Evolutionary conservation across 2,888 invertebrate genomes (phyloP).

Genomic region (Apomyelois bistriatella): DNA sequence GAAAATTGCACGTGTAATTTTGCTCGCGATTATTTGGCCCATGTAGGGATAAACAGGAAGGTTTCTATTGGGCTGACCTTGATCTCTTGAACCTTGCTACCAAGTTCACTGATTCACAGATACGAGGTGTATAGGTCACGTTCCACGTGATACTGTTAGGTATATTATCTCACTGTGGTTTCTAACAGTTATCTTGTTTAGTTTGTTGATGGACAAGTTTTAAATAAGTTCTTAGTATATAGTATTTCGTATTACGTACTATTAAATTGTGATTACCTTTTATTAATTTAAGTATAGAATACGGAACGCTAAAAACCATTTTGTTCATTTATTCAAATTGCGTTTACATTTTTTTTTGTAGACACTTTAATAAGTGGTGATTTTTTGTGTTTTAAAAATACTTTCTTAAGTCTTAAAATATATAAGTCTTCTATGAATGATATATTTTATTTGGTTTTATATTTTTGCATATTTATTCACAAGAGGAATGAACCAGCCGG

Average conservation of each 20-base stretch:
- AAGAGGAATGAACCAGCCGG: not conserved
- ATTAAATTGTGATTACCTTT: too few species aligned
- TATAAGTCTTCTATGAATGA: too few species aligned
- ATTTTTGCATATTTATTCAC: not conserved
- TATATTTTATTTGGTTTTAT: too few species aligned
- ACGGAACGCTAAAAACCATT: too few species aligned
- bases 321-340: too few species aligned
- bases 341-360: too few species aligned
- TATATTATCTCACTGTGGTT: not conserved
- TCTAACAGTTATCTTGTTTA: not conserved
- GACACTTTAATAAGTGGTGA: too few species aligned
- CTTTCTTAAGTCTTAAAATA: too few species aligned
- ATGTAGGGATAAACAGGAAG: constrained; percentile 69
- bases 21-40: constrained; percentile 39
- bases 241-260: too few species aligned
- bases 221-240: not conserved
- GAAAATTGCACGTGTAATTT: constrained; percentile 24
- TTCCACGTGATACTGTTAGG: not conserved
- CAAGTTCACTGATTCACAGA: constrained; percentile 45
- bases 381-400: too few species aligned
- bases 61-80: constrained; percentile 53
- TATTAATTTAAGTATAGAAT: too few species aligned
- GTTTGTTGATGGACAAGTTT: not conserved
- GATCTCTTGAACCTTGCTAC: constrained; percentile 42
- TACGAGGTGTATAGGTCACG: constrained; percentile 6